phyloP scores from a whole-genome alignment of 2,888 invertebrate species.

The Heliothis peltigera region DNA sequence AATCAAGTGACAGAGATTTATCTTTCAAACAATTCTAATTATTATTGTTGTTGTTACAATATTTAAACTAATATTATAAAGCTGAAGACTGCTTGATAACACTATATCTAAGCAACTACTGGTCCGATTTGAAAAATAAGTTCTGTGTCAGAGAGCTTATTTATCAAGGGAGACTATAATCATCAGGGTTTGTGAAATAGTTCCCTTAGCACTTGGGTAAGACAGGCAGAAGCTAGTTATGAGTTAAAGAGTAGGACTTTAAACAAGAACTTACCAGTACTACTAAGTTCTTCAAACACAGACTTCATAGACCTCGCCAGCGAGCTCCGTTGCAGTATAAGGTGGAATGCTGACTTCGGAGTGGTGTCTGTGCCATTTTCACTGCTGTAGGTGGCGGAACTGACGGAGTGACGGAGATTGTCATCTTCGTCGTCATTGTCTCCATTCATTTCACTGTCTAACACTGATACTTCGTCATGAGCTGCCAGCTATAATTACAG shows the following conservation, averaged over 20 bases:
- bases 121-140: too few species aligned
- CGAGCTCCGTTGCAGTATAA: constrained; percentile 94
- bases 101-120: too few species aligned
- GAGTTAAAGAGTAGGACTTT: too few species aligned
- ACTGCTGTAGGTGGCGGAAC: constrained; percentile 76
- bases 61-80: too few species aligned
- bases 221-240: too few species aligned
- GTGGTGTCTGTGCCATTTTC: constrained; percentile 69
- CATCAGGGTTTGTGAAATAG: too few species aligned
- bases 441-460: constrained; percentile 84
- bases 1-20: too few species aligned
- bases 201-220: not conserved
- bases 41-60: too few species aligned
- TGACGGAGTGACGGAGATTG: constrained; percentile 79
- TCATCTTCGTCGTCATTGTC: constrained; percentile 85
- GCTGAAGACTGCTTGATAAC: too few species aligned
- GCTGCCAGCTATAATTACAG: constrained; percentile 80
- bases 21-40: too few species aligned
- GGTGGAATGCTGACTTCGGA: constrained; percentile 92
- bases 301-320: constrained; percentile 95
- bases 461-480: constrained; percentile 90
- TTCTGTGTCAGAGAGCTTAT: too few species aligned
- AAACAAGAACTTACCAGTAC: constrained; percentile 83
- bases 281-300: constrained; percentile 94
- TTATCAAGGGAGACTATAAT: too few species aligned